These are phyloP conservation scores for Mus spicilegus DNA, from an alignment of 2,113 vertebrate species.

Conservation along the genomic window DNA sequence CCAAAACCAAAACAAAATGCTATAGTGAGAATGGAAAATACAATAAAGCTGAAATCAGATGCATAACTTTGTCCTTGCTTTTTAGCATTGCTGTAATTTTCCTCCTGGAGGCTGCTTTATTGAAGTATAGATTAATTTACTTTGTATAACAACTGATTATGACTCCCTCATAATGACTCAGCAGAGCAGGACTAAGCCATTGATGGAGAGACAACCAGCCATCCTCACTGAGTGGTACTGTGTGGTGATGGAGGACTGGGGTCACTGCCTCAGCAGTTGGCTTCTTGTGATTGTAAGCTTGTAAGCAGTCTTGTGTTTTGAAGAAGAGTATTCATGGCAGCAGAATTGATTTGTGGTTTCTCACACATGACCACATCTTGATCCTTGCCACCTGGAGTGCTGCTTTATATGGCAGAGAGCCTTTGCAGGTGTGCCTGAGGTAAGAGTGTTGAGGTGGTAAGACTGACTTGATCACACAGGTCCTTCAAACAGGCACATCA, in stretches of 20 bases:
- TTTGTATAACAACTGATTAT: constrained; percentile 43
- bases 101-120: constrained; percentile 60
- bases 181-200: neutral
- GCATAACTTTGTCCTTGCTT: constrained; percentile 60
- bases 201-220: neutral
- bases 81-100: constrained; percentile 63
- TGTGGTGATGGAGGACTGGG: neutral
- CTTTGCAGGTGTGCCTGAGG: neutral
- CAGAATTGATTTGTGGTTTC: neutral
- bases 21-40: constrained; percentile 51
- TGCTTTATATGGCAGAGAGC: neutral
- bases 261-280: neutral
- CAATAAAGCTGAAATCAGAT: constrained; percentile 73
- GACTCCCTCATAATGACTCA: neutral
- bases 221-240: neutral
- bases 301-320: neutral
- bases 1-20: neutral
- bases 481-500: neutral
- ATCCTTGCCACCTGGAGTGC: neutral
- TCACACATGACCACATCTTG: neutral
- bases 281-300: neutral
- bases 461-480: neutral
- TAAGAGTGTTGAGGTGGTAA: neutral
- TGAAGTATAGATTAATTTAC: constrained; percentile 55
- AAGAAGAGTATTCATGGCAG: neutral